Percentiles rank a stretch among this genome's conserved stretches.
Conservation (phyloP, 2,797 vertebrate species). For the Acanthurus tractus region DNA sequence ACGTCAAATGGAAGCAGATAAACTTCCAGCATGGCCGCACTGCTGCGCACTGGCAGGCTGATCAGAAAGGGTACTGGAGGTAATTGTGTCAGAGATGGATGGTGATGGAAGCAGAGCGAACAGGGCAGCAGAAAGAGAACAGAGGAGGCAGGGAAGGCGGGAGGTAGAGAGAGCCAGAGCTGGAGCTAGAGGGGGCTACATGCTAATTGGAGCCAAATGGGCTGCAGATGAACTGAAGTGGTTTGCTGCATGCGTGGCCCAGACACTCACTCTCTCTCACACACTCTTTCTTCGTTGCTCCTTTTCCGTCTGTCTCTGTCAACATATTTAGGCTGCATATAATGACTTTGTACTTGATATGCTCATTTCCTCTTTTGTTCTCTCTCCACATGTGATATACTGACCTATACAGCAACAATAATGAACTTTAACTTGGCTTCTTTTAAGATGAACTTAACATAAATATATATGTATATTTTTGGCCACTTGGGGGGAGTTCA, state of each 20-base stretch:
- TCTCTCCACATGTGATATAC: neutral
- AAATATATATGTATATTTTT: neutral
- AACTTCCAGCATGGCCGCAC: slow-evolving; percentile 36
- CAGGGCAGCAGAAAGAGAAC: slow-evolving; percentile 42
- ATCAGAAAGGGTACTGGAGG: slow-evolving; percentile 73
- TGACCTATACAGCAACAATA: slow-evolving; percentile 6
- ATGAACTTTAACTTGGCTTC: neutral
- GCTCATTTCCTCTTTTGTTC: slow-evolving; percentile 9
- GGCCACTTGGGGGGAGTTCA: neutral
- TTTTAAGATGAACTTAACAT: too few relatives aligned
- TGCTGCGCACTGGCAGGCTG: slow-evolving; percentile 26
- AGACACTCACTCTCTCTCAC: slow-evolving; percentile 38
- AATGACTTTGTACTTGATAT: slow-evolving; percentile 16
- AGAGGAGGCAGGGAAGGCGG: slow-evolving; percentile 52
- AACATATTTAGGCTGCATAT: neutral
- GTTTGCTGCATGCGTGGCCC: slow-evolving; percentile 47
- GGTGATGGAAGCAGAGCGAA: slow-evolving; percentile 52
- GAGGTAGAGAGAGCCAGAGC: slow-evolving; percentile 61
- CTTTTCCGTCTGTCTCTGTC: slow-evolving; percentile 30
- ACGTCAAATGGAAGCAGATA: slow-evolving; percentile 17
- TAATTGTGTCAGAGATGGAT: slow-evolving; percentile 78
- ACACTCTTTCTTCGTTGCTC: slow-evolving; percentile 38
- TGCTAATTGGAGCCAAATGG: slow-evolving; percentile 82
- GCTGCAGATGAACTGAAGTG: slow-evolving; percentile 74
- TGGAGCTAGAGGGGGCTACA: slow-evolving; percentile 69